Base-by-base conservation (phyloP, 1,140 invertebrate genomes). In the Drosophila pseudoobscura region DNA sequence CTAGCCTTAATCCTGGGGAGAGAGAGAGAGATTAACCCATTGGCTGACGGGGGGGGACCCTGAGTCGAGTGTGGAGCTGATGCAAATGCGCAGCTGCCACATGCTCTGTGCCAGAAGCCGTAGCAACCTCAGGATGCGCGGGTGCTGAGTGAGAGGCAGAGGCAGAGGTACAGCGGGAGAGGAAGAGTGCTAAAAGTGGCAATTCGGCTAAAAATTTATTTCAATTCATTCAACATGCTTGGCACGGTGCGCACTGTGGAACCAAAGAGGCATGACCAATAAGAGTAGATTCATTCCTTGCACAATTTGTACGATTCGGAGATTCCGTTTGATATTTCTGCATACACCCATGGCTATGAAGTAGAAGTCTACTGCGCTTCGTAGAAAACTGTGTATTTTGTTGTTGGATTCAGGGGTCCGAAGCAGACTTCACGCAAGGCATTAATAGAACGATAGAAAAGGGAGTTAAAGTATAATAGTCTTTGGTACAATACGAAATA, bases 11-110 rank as follows among this genome's bases (percentile, higher is more conserved):
- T 69, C 65, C 65, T 59, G 65, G 41, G 54, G 49, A 41, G 8
- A 20, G 49, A 15, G 15, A 15, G 15, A 54, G 65, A 66, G 15
- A 45, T 24, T 31, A 24, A n/a, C 49, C 26, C 31, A 9, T 9
- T 31, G 31, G 31, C 9, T 9, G 8, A 31, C 29, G 29, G 29
- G 50, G 31, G 11, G 44, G 39, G 49, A 26, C 24, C 24, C 24
- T 26, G 29, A 31, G 29, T 31, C 45, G 35, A 20, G 39, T 15
- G 39, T 24, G 24, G 58, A 51, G 35, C 64, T 61, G 64, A 87
- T 85, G 78, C 78, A 88, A 87, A 87, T 87, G 83, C 78, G 70
- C 80, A 84, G 80, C 82, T 82, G 82, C 55, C 74, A 72, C 57
- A 71, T 65, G 61, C 74, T 65, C 61, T 51, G 54, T 13, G 41